A percentile compares a stretch with the other conserved stretches of the same genome.
Conservation (phyloP, 53 echinoderm and acorn worm genomes). For the Paracentrotus lividus region DNA sequence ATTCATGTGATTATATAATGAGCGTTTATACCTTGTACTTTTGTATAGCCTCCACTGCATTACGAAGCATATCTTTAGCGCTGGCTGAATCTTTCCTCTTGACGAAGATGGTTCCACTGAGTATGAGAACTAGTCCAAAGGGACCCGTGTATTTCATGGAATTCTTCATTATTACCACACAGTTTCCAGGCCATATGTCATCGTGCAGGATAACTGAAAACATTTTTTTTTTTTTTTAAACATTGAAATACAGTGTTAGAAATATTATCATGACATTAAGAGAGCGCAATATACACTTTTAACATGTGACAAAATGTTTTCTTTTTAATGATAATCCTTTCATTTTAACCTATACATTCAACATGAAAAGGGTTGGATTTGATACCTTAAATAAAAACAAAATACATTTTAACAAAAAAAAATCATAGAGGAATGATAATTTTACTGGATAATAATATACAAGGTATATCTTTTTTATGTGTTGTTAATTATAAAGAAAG, state of each 20-base stretch:
- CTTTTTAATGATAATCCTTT: no score
- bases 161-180: constrained; percentile 83
- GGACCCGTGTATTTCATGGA: constrained; percentile 82
- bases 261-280: background rate
- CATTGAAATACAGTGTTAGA: background rate
- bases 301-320: no score
- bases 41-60: constrained; percentile 70
- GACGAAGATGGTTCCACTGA: constrained; percentile 81
- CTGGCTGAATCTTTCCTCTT: constrained; percentile 69
- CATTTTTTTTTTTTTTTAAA: no score
- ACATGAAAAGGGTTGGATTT: background rate
- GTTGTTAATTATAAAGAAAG: no score
- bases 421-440: no score
- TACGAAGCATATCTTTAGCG: constrained; percentile 73
- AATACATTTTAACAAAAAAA: no score
- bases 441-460: no score
- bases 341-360: background rate
- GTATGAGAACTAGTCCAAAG: constrained; percentile 77
- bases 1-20: background rate
- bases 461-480: no score
- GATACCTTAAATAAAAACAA: no score
- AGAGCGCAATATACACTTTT: background rate
- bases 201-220: constrained; percentile 78
- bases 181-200: constrained; percentile 80
- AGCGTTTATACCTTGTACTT: constrained; percentile 68